Percentiles rank a stretch among this genome's conserved stretches.
Conservation (phyloP, 2,113 vertebrate species). For the Megaleporinus macrocephalus region DNA sequence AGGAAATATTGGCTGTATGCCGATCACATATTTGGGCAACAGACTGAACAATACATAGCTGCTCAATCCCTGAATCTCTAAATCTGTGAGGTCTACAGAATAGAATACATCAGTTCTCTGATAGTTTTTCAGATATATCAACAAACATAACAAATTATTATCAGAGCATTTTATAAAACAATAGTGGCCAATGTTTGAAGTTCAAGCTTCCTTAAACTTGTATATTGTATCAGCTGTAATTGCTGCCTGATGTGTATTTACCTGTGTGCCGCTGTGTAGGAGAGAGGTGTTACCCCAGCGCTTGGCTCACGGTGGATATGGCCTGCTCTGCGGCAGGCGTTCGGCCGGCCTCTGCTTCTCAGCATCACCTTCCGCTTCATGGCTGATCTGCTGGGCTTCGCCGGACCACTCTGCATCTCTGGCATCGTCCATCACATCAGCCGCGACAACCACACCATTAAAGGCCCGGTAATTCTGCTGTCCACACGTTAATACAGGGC, state of each 20-base stretch:
- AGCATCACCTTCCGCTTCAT: conserved; percentile 95
- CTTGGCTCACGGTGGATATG: conserved; percentile 88
- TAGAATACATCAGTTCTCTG: too few species aligned
- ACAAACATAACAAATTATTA: too few species aligned
- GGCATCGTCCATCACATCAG: conserved; percentile 96
- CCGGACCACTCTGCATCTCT: conserved; percentile 93
- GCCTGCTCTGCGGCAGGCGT: conserved; percentile 89
- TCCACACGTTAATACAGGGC: neutral
- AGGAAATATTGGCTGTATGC: too few species aligned
- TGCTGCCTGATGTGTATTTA: neutral
- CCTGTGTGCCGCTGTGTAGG: conserved; percentile 26
- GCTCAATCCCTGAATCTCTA: too few species aligned
- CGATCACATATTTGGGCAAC: too few species aligned
- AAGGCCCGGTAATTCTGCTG: conserved; percentile 80
- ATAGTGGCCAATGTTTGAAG: too few species aligned
- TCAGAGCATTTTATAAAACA: too few species aligned
- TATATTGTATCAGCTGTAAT: neutral
- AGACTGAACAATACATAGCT: too few species aligned
- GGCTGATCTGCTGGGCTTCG: conserved; percentile 93
- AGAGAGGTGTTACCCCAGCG: conserved; percentile 50
- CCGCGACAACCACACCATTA: conserved; percentile 85
- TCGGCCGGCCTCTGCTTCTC: conserved; percentile 90
- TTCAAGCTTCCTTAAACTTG: too few species aligned
- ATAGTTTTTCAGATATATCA: too few species aligned
- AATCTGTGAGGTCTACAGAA: too few species aligned